A percentile compares a stretch with the other conserved stretches of the same genome.
Evolutionary conservation across 2,113 vertebrate genomes (phyloP).

Genomic region (Cyrtonyx montezumae): DNA sequence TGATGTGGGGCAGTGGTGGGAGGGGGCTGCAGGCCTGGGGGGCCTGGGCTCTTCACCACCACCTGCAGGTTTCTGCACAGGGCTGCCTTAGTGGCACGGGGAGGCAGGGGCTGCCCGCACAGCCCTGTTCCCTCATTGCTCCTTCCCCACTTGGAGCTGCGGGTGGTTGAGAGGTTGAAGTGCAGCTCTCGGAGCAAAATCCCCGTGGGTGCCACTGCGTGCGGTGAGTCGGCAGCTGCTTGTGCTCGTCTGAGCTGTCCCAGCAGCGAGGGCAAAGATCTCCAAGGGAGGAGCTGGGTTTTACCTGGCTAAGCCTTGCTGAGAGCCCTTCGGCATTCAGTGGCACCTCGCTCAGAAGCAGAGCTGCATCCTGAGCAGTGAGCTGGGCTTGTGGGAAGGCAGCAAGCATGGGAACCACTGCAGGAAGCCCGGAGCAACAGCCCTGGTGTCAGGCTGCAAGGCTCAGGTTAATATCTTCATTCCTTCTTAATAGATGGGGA

Average conservation of each 20-base stretch:
- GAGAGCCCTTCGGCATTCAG: neutral
- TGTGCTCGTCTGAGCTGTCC: neutral
- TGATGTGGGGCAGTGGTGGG: neutral
- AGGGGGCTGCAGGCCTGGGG: neutral
- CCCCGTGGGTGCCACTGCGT: accelerated
- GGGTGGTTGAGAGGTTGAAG: neutral
- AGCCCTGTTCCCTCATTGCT: neutral
- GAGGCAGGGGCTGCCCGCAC: neutral
- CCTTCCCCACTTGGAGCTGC: accelerated
- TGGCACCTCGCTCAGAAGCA: accelerated
- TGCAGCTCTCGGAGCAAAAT: neutral
- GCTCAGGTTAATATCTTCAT: neutral
- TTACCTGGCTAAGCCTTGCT: accelerated
- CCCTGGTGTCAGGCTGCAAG: neutral
- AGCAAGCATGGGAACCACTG: neutral
- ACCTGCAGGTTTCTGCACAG: accelerated
- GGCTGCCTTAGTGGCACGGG: neutral
- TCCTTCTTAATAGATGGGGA: conserved; percentile 6
- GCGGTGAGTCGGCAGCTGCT: neutral
- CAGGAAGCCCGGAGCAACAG: neutral
- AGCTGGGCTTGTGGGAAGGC: neutral
- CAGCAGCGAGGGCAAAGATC: neutral
- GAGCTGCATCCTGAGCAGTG: accelerated
- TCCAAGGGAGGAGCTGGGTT: neutral
- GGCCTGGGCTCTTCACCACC: neutral